Percentiles rank a stretch among this genome's conserved stretches.
These are phyloP conservation scores for Tipula unca DNA, from an alignment of 2,888 invertebrate genomes.

Conservation along the genomic window DNA sequence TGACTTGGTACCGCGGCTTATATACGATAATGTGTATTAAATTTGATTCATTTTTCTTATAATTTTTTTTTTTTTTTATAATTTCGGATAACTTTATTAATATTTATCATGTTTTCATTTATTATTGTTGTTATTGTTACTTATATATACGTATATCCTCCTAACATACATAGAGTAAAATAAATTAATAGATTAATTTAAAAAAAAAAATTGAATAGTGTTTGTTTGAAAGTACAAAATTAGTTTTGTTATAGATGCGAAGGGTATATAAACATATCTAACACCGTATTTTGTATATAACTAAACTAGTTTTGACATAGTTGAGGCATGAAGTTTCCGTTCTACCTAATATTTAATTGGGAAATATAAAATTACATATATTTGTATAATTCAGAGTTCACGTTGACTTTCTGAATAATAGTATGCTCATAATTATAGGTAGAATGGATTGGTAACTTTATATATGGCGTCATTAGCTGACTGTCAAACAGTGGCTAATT, in stretches of 20 bases:
- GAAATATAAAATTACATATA: too few relatives aligned
- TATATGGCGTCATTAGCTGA: too few relatives aligned
- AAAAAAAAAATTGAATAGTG: not conserved
- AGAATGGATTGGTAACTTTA: too few relatives aligned
- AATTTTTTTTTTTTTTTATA: not conserved
- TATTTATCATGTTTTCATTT: conserved; percentile 14
- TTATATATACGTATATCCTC: not conserved
- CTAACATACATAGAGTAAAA: not conserved
- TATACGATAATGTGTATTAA: not conserved
- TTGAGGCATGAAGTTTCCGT: not conserved
- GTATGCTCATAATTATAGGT: too few relatives aligned
- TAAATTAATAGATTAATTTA: not conserved
- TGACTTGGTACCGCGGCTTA: not conserved
- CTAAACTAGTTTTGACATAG: not conserved
- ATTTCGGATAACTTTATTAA: not conserved
- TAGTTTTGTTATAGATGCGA: not conserved
- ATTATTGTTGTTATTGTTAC: not conserved
- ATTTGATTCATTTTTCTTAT: not conserved
- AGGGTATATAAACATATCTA: not conserved
- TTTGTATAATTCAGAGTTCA: not conserved
- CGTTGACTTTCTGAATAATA: too few relatives aligned
- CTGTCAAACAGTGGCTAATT: too few relatives aligned
- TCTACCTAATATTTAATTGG: too few relatives aligned
- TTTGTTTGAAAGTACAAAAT: not conserved
- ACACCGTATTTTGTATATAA: too few relatives aligned